phyloP scores from a whole-genome alignment of 1,140 invertebrate species.

The Trinorchestia longiramus region DNA sequence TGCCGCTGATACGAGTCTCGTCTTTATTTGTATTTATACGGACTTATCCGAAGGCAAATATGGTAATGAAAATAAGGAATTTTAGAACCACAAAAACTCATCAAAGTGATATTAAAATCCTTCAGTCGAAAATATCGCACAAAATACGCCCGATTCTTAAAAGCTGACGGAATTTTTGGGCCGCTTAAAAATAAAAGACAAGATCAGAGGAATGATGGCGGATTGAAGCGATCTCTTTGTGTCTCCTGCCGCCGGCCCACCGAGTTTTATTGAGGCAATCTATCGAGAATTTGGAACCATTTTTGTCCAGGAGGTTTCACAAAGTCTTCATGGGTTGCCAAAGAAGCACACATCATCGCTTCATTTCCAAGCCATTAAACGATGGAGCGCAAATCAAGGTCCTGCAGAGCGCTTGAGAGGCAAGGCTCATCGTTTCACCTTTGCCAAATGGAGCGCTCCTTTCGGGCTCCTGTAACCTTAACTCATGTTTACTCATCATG shows the following conservation, averaged over 20 bases:
- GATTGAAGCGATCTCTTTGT: neutral
- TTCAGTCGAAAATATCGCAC: neutral
- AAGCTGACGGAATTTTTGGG: neutral
- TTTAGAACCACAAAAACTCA: neutral
- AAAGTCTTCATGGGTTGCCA: constrained; percentile 26
- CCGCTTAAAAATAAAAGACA: neutral
- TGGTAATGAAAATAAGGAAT: neutral
- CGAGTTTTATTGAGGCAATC: constrained; percentile 40
- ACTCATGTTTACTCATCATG: neutral
- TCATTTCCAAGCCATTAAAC: constrained; percentile 47
- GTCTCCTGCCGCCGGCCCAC: constrained; percentile 13
- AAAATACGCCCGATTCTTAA: neutral
- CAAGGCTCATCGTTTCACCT: neutral
- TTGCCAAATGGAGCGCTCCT: neutral
- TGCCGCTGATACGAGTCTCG: no score
- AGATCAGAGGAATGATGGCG: neutral
- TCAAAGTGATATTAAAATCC: neutral
- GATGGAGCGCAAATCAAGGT: neutral
- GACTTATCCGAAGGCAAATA: neutral
- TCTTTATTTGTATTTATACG: no score
- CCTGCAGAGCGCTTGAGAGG: neutral
- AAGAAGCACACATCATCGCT: constrained; percentile 5
- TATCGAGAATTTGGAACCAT: constrained; percentile 13
- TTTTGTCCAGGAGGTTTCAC: constrained; percentile 12
- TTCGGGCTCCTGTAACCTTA: no score